Base-by-base conservation (phyloP, 2,113 vertebrate species). In the Pao palembangensis region DNA sequence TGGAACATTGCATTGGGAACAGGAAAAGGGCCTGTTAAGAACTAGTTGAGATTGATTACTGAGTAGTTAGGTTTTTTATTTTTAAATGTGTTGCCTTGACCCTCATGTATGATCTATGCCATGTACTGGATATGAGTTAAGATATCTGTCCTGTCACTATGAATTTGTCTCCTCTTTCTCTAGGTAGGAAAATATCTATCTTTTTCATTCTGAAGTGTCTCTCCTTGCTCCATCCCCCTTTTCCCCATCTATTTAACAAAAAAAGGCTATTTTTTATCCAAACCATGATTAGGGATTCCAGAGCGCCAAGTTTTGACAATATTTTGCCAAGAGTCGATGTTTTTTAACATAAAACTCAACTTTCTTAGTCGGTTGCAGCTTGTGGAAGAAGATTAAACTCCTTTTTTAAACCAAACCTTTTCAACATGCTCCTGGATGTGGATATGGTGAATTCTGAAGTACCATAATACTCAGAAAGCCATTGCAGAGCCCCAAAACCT, bases 61-160 rank as follows among this genome's bases (percentile, higher is more conserved):
- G 64, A 83, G 80, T 88, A 89, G 84, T 85, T 88, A 85, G 84
- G 79, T 76, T 44, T 83, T 66, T 47, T 47, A 47, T 16, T 16
- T 47, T 47, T 47, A 16, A 47, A n/a, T 85, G 82, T 86, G 80
- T 81, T 88, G 85, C 82, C 82, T 88, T 84, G 75, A 78, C 72
- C 87, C 78, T 87, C 67, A 80, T 85, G 80, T 87, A 83, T 84
- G 83, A 86, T 78, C 83, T 81, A 80, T 81, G 79, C 83, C 84
- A 85, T 82, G 82, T 86, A 80, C 80, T 86, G 80, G 70, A 71
- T 79, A 75, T 81, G 82, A 87, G 79, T 88, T 86, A 73, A 87
- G 72, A 54, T 71, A 79, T 87, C 75, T 85, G 71, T 66, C 75
- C 64, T 53, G 61, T 61, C 67, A 65, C 60, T 51, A 69, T 82